phyloP scores from a whole-genome alignment of 2,888 invertebrate genomes.

The Halictus ligatus region DNA sequence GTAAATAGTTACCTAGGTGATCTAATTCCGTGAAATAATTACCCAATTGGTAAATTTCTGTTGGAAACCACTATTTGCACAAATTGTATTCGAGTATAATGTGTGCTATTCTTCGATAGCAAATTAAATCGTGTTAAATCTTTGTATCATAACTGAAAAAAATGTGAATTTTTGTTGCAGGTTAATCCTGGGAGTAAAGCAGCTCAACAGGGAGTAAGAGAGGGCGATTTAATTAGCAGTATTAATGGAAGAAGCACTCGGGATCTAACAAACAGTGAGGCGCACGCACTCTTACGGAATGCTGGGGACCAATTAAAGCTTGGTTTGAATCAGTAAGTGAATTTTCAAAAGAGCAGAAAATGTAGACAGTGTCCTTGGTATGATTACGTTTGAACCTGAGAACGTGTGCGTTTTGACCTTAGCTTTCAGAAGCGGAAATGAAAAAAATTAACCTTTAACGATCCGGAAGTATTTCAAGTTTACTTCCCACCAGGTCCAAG shows the following conservation, averaged over 20 bases:
- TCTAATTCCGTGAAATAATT: not conserved
- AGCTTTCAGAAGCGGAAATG: not conserved
- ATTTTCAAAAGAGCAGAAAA: constrained; percentile 14
- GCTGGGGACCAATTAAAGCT: constrained; percentile 89
- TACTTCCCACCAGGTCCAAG: no score
- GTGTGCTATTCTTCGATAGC: not conserved
- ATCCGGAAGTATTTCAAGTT: no score
- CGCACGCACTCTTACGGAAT: constrained; percentile 90
- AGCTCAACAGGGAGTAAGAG: constrained; percentile 91
- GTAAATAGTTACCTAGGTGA: not conserved
- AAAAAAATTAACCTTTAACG: no score
- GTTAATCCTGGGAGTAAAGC: constrained; percentile 95
- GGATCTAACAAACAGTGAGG: constrained; percentile 89
- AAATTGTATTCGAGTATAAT: no score
- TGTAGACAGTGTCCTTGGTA: not conserved
- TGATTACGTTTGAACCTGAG: not conserved
- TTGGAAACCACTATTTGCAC: not conserved
- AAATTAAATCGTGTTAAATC: not conserved
- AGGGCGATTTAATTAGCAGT: constrained; percentile 92
- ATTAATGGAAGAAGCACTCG: constrained; percentile 91
- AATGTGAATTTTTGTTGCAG: constrained; percentile 85
- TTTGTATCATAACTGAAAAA: constrained; percentile 9
- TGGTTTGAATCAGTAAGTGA: constrained; percentile 90
- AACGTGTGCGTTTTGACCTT: no score
- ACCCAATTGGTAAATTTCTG: not conserved